phyloP scores from a whole-genome alignment of 2,113 vertebrate genomes.

The Pardalotus punctatus region DNA sequence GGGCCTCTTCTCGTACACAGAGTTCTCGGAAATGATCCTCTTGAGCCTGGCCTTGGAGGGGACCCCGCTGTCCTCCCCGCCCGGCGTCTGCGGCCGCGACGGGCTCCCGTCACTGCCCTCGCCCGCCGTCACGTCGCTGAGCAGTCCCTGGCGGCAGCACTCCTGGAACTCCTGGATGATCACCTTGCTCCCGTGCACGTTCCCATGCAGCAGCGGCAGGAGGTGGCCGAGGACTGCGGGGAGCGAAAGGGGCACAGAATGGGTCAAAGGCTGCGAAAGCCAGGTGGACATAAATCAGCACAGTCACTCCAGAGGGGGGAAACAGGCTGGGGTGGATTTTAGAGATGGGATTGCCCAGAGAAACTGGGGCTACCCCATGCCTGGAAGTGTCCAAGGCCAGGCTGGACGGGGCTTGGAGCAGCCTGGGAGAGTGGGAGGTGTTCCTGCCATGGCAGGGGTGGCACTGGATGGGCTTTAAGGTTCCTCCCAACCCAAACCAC shows the following conservation, averaged over 20 bases:
- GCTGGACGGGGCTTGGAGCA: background rate
- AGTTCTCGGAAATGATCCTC: slow-evolving; percentile 87
- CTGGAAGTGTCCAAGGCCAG: background rate
- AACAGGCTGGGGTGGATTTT: background rate
- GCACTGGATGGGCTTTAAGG: background rate
- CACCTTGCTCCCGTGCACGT: slow-evolving; percentile 86
- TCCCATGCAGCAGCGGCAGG: slow-evolving; percentile 91
- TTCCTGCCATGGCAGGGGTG: background rate
- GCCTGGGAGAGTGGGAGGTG: background rate
- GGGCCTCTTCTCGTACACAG: slow-evolving; percentile 89
- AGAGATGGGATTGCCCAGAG: background rate
- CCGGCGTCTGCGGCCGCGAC: background rate
- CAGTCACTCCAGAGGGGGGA: rapidly evolving
- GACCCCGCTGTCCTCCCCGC: slow-evolving; percentile 55
- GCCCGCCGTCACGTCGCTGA: background rate
- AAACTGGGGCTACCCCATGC: background rate
- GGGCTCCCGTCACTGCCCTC: background rate
- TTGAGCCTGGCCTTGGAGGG: slow-evolving; percentile 88
- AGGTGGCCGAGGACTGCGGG: slow-evolving; percentile 76
- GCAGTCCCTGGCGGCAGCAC: slow-evolving; percentile 79
- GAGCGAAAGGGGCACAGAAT: background rate
- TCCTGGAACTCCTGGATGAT: slow-evolving; percentile 96
- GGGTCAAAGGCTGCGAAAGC: rapidly evolving
- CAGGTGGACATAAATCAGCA: rapidly evolving
- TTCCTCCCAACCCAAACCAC: background rate